Conservation (phyloP, 2,113 vertebrate species). For the Eurystomus gularis region DNA sequence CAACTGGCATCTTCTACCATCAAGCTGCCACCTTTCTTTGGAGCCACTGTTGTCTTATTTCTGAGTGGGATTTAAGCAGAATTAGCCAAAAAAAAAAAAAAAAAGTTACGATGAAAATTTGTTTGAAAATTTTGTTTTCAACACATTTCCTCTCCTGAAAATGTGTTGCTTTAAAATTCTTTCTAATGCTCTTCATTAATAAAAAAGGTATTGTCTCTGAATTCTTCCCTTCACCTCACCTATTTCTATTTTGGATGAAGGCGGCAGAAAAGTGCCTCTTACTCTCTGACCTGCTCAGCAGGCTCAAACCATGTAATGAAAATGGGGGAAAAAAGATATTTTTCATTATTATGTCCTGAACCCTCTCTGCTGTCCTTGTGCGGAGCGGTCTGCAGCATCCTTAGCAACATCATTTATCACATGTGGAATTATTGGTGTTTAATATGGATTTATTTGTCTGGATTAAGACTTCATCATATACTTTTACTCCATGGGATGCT, state of each 20-base stretch:
- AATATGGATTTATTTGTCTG: neutral
- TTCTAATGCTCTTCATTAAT: neutral
- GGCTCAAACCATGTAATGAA: neutral
- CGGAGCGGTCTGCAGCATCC: neutral
- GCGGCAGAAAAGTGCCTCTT: neutral
- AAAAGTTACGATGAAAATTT: neutral
- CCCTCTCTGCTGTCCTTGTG: too few relatives aligned
- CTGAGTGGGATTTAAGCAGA: neutral
- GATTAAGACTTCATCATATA: neutral
- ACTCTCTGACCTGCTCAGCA: neutral
- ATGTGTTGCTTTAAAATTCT: neutral
- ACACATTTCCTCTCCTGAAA: neutral
- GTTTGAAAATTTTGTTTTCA: neutral
- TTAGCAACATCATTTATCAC: neutral
- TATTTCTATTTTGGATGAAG: neutral
- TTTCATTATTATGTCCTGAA: neutral
- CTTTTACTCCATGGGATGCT: neutral
- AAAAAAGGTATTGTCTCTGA: neutral
- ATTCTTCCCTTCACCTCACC: neutral
- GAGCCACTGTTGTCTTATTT: neutral
- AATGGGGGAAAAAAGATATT: rapidly evolving
- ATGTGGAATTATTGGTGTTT: neutral
- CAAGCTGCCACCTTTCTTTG: neutral
- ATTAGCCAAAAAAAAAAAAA: neutral
- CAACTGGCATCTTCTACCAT: neutral